phyloP scores from a whole-genome alignment of 2,888 invertebrate genomes.

The Lasius fuliginosus region DNA sequence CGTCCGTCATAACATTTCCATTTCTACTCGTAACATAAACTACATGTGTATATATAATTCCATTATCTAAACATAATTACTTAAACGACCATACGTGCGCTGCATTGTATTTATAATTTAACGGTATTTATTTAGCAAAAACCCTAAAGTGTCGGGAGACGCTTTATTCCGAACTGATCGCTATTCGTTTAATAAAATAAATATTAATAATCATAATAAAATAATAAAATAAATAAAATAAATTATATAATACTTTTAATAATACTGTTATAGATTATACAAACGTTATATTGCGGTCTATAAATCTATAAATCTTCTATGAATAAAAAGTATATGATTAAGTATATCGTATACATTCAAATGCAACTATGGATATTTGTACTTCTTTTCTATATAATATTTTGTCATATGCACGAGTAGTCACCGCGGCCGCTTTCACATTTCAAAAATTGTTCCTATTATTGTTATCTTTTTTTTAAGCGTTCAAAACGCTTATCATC shows the following conservation, averaged over 20 bases:
- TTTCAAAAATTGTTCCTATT: neutral
- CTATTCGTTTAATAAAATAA: neutral
- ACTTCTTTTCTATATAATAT: neutral
- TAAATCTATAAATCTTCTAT: neutral
- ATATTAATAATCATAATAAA: neutral
- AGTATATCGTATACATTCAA: neutral
- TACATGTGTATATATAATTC: conserved; percentile 28
- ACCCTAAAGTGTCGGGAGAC: neutral
- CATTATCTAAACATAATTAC: conserved; percentile 45
- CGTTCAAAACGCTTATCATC: neutral
- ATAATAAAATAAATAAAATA: neutral
- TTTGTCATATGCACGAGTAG: neutral
- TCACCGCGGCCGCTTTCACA: neutral
- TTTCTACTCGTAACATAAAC: conserved; percentile 43
- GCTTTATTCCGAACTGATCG: neutral
- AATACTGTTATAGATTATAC: neutral
- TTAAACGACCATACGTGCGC: conserved; percentile 2
- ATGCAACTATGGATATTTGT: neutral
- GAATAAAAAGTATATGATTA: neutral
- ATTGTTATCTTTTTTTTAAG: neutral
- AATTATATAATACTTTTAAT: conserved; percentile 13
- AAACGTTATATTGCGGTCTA: neutral
- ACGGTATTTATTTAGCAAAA: conserved; percentile 17
- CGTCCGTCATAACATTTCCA: conserved; percentile 48
- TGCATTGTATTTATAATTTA: conserved; percentile 19